Base-by-base conservation (phyloP, 1,140 invertebrate species). In the Plectrocnemia conspersa region DNA sequence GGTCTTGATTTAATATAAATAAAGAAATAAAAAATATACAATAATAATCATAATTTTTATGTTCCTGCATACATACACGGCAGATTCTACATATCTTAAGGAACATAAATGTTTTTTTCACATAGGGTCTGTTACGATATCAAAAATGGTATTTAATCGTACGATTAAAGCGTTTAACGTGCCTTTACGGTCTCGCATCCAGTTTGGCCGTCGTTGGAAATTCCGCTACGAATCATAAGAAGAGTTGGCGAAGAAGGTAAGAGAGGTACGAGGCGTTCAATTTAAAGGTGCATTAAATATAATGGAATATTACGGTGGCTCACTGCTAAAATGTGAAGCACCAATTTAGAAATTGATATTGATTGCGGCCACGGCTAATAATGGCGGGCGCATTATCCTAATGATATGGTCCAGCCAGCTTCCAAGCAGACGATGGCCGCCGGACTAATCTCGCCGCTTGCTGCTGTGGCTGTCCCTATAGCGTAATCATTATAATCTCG, bases 401-500 rank as follows among this genome's bases (percentile, higher is more conserved):
- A 50, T 50, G 47, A 50, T 50, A 50, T 22, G 32, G 47, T n/a
- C n/a, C 47, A 50, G 47, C n/a, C 47, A 50, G 33, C 33, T 33
- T 16, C 35, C 35, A 5, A n/a, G 35, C 16, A 42, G 40, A 42
- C 21, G 35, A 25, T 25, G 3, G 19, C 40, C 25, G 1, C 13
- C 13, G 13, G 42, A 45, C 42, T 45, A 45, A 45, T 45, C 42
- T 45, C 21, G 16, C 23, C 33, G 11, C 16, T 49, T 32, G 22
- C 16, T 22, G 29, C 23, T 6, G 40, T 32, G 45, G 25, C 46
- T 19, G 21, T 53, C 27, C 44, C n/a, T n/a, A n/a, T 29, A 18
- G 25, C 22, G 24, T 53, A 54, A 59, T 59, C 52, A 59, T 54
- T 41, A 54, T 57, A 48, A 59, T 59, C 46, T 48, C 18, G 32